Base-by-base conservation (phyloP, 2,797 vertebrate genomes). In the Picus viridis region DNA sequence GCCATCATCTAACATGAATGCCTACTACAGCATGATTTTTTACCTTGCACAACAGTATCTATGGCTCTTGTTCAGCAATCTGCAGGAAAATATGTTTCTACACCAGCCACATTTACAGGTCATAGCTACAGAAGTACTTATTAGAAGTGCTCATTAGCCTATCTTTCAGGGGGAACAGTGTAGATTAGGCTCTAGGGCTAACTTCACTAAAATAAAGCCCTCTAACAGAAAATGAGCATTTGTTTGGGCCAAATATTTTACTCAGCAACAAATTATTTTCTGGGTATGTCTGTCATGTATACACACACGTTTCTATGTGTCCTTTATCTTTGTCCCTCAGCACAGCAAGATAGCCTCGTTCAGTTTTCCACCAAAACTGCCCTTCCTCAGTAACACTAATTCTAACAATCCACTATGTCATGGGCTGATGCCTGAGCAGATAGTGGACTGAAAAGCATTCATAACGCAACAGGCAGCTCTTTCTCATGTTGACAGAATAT, bases 151-250 rank as follows among this genome's bases (percentile, higher is more conserved):
- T 62, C 32, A 68, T 32, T 9, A 69, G 7, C 16, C 18, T 51
- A 10, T 19, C 34, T 87, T 32, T 47, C 29, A 59, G 12, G 8
- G 3, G 0, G 17, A 57, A 81, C 36, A n/a, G 0, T 5, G 7
- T 13, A 39, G 47, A 62, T 45, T 45, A 56, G 36, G 90, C 39
- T 2, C 10, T 17, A 39, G 7, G 4, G 4, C 61, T 73, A 72
- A 49, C 18, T 63, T 71, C 34, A 29, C 27, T 36, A 45, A 57
- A 86, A 83, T 4, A 74, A 62, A 64, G 8, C 1, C 17, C 8
- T 87, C 36, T 47, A 32, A 72, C 17, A 82, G 17, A 76, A 84
- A 75, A 27, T 19, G 9, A 29, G 2, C 2, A 39, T 49, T 76
- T 64, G 1, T 53, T 64, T 23, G 17, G 7, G 16, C 2, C 17